Conservation (phyloP, 2,888 invertebrate species). For the Pollenia amentaria region DNA sequence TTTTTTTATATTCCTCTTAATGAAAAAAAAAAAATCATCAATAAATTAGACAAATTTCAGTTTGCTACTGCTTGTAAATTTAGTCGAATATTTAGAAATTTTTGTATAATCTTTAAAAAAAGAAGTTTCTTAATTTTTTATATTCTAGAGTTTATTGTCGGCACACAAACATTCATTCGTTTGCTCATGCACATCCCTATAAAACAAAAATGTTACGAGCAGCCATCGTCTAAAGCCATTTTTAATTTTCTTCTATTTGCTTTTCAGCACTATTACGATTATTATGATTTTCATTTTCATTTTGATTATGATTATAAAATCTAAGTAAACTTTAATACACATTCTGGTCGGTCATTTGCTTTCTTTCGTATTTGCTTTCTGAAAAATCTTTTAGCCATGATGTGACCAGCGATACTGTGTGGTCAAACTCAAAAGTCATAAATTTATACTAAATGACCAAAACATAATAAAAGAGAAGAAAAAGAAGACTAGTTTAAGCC, state of each 20-base stretch:
- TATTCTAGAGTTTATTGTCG: not conserved
- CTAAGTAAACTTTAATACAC: constrained; percentile 34
- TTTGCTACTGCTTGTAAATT: constrained; percentile 26
- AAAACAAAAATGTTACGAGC: not conserved
- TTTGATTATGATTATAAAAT: constrained; percentile 39
- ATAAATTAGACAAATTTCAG: constrained; percentile 7
- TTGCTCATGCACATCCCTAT: not conserved
- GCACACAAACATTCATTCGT: too few relatives aligned
- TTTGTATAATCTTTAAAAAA: not conserved
- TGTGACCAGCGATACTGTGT: constrained; percentile 11
- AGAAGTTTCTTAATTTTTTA: not conserved
- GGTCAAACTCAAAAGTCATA: constrained; percentile 59
- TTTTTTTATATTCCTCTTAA: not conserved
- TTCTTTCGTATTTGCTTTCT: not conserved
- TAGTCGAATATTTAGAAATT: not conserved
- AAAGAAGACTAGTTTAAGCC: constrained; percentile 1
- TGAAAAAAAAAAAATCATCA: too few relatives aligned
- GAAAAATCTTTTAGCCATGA: constrained; percentile 15
- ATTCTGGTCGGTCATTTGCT: not conserved
- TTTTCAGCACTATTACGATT: constrained; percentile 17
- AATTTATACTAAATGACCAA: constrained; percentile 39
- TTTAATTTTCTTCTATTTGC: constrained; percentile 43
- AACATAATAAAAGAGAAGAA: not conserved
- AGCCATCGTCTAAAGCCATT: constrained; percentile 3
- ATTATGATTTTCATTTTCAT: constrained; percentile 42